Conservation (phyloP, 2,888 invertebrate species). For the Latrodectus hesperus region DNA sequence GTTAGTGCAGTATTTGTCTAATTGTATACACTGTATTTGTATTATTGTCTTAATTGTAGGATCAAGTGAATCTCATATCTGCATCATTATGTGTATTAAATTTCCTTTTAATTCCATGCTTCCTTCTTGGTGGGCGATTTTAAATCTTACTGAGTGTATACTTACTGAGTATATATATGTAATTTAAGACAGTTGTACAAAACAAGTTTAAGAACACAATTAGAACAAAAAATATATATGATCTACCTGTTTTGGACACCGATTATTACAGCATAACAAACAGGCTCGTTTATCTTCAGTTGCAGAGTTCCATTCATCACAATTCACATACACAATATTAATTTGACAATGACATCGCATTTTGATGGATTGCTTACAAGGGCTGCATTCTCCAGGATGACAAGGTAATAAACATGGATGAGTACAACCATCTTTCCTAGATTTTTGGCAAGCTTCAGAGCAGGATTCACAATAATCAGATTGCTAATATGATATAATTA, state of each 20-base stretch:
- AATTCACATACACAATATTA: constrained; percentile 84
- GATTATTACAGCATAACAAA: constrained; percentile 84
- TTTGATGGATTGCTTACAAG: constrained; percentile 83
- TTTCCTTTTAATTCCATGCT: no score
- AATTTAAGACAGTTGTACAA: no score
- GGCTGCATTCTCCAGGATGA: constrained; percentile 82
- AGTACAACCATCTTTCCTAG: constrained; percentile 81
- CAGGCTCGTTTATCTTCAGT: constrained; percentile 75
- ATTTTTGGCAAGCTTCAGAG: constrained; percentile 76
- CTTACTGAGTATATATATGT: no score
- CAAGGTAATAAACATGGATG: constrained; percentile 82
- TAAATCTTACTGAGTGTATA: no score
- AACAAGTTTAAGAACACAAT: no score
- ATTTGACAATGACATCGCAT: constrained; percentile 88
- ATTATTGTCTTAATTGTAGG: no score
- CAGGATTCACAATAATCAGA: constrained; percentile 74
- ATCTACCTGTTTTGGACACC: constrained; percentile 86
- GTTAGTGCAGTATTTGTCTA: no score
- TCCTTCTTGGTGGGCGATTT: no score
- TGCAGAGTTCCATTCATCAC: constrained; percentile 81
- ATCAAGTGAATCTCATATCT: no score
- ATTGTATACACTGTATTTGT: no score
- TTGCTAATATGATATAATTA: neutral
- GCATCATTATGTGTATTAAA: no score
- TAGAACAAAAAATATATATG: neutral